Percentiles rank a stretch among this genome's conserved stretches.
phyloP scores from a whole-genome alignment of 2,888 invertebrate species.

The Periphyllus acericola region DNA sequence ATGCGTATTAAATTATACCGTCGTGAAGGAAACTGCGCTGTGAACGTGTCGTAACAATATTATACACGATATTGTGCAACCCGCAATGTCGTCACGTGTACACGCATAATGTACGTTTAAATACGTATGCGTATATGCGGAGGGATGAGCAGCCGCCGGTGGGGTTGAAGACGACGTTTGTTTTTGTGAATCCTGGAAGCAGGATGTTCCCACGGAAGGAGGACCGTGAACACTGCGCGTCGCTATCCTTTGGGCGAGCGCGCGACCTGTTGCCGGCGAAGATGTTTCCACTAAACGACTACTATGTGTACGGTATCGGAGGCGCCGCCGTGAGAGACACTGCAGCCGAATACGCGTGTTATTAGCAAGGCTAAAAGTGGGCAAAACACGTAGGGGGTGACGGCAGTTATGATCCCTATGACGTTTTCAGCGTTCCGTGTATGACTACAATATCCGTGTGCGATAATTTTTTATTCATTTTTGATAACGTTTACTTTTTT shows the following conservation, averaged over 20 bases:
- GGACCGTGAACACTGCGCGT: background rate
- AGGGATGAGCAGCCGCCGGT: conserved; percentile 21
- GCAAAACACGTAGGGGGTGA: no score
- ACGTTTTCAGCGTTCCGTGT: no score
- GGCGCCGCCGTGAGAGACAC: background rate
- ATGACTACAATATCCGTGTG: no score
- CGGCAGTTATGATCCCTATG: no score
- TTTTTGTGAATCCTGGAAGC: conserved; percentile 57
- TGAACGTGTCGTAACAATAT: no score
- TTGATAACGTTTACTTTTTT: no score
- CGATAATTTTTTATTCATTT: no score
- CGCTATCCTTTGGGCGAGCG: background rate
- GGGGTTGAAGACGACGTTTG: conserved; percentile 41
- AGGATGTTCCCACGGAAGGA: conserved; percentile 59
- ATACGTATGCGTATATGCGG: no score
- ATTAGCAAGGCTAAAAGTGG: background rate
- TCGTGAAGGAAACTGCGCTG: background rate
- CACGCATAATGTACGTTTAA: no score
- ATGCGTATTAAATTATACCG: no score
- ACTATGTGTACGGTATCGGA: background rate
- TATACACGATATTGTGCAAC: no score
- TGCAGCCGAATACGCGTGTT: background rate
- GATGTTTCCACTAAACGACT: background rate
- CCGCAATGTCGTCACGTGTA: no score
- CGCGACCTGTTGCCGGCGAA: conserved; percentile 11